Percentiles rank a stretch among this genome's conserved stretches.
phyloP scores from a whole-genome alignment of 2,888 invertebrate genomes.

The Periphyllus acericola region DNA sequence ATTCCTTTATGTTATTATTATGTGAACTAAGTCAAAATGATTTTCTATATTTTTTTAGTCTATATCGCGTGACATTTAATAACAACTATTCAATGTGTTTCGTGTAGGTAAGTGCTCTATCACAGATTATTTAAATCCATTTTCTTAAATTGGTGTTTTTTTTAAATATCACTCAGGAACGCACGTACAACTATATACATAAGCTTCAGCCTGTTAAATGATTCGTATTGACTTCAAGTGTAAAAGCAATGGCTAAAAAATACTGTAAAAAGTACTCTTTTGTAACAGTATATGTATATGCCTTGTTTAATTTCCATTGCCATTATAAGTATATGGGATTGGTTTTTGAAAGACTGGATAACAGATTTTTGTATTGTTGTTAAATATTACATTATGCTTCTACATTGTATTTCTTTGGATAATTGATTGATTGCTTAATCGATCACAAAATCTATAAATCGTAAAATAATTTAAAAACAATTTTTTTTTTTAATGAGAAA shows the following conservation, averaged over 20 bases:
- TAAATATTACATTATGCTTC: not conserved
- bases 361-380: not conserved
- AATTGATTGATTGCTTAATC: not conserved
- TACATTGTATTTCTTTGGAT: not conserved
- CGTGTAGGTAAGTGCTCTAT: conserved; percentile 52
- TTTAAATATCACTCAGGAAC: conserved; percentile 37
- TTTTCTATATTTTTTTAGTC: conserved; percentile 37
- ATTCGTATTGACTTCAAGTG: conserved; percentile 47
- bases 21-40: conserved; percentile 26
- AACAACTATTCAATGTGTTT: conserved; percentile 22
- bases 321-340: not conserved
- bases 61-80: conserved; percentile 55
- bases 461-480: not conserved
- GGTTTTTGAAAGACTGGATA: not conserved
- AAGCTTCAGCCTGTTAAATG: conserved; percentile 33
- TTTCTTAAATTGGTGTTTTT: conserved; percentile 45
- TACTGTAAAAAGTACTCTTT: not conserved
- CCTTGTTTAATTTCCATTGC: conserved; percentile 1
- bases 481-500: too few species aligned
- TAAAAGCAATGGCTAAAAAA: not conserved
- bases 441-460: not conserved
- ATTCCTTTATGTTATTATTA: conserved; percentile 34
- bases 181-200: conserved; percentile 14
- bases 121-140: conserved; percentile 43
- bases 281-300: not conserved